Evolutionary conservation across 2,797 vertebrate species (phyloP), one percentile per base, ranked within the genome.

Genomic region (Rhyacichthys aspro): DNA sequence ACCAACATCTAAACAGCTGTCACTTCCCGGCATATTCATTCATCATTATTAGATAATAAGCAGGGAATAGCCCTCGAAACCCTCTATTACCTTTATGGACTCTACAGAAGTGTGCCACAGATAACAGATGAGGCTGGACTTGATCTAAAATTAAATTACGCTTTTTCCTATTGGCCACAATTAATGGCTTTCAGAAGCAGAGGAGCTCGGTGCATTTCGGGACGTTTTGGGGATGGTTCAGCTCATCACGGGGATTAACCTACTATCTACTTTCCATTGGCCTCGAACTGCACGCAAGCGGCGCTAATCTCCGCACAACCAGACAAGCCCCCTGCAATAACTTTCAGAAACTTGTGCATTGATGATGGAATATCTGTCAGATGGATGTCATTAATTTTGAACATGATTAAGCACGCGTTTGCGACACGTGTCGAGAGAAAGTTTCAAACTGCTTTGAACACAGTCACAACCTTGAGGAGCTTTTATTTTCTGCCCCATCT

Each of bases 21-120:
- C 93, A 92, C 83, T 91, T 88, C 46, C 49, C 37, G n/a, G 76
- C 73, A 48, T 73, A 85, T 89, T 86, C 91, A 93, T 92, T 93
- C 86, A 92, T 94, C 92, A 94, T 90, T 90, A 90, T 93, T 93
- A 92, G 86, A 89, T 87, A 86, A 90, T 91, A 91, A 89, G 86
- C 78, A 76, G 85, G 85, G 83, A 88, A 89, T 81, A 83, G 87
- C 78, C 88, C 80, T 87, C 63, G 69, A 87, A 92, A 88, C 87
- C 86, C 89, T 84, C 86, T 74, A 86, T 88, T 89, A 90, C 90
- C 85, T 89, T 84, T 83, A 81, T 87, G 80, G 85, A 79, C 81
- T 83, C 70, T 72, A 61, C 77, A 83, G 71, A 84, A 89, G 81
- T 90, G 76, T 83, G 78, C 70, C 73, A 77, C 83, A 76, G 85